Conservation (phyloP, 53 echinoderm and acorn worm genomes). For the Zoroaster sp. region DNA sequence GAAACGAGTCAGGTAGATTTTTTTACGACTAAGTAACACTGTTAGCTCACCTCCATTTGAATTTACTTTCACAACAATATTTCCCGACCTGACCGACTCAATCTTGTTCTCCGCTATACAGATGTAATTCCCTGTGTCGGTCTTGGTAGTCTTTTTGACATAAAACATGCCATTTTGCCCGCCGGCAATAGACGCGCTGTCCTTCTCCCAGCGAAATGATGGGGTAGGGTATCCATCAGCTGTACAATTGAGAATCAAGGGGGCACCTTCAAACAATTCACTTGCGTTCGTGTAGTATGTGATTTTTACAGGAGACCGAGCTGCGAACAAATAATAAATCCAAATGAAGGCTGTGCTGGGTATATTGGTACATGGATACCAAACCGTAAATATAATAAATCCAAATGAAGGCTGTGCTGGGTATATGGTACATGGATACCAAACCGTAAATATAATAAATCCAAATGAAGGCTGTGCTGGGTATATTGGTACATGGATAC, state of each 20-base stretch:
- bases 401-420: not conserved
- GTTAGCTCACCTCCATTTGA: not conserved
- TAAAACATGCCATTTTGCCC: not conserved
- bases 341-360: not conserved
- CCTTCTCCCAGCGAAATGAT: slow-evolving; percentile 1
- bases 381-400: not conserved
- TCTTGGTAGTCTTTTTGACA: not conserved
- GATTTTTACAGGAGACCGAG: not conserved
- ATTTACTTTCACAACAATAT: not conserved
- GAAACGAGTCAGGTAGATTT: not conserved
- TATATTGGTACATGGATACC: not conserved
- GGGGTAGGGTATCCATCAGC: slow-evolving; percentile 16
- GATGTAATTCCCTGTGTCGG: not conserved
- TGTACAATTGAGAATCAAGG: slow-evolving; percentile 19
- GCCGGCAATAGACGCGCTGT: not conserved
- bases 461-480: not conserved
- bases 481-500: no score
- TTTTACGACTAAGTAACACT: no score
- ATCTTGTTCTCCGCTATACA: not conserved
- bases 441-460: not conserved
- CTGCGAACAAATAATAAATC: not conserved
- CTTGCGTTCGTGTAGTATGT: not conserved
- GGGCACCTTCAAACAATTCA: not conserved
- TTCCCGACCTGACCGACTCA: not conserved
- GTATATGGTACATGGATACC: no score